Percentiles rank a stretch among this genome's conserved stretches.
Conservation (phyloP, 2,797 vertebrate species). For the Threskiornis aethiopicus region DNA sequence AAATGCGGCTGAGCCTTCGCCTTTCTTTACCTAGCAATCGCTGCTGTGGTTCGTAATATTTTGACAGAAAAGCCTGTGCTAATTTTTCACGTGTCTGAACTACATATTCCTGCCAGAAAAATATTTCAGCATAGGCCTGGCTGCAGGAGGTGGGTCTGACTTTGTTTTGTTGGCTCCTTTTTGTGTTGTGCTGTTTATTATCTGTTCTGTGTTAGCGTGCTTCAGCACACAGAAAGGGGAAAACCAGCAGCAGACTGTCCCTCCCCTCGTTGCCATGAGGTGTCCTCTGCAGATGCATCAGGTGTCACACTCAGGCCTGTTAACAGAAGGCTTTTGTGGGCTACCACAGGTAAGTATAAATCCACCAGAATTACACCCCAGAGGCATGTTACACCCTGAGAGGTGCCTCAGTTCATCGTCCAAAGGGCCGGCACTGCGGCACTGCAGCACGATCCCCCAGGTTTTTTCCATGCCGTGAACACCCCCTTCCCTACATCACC, state of each 20-base stretch:
- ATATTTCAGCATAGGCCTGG: neutral
- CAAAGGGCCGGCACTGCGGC: neutral
- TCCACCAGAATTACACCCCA: neutral
- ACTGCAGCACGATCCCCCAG: rapidly evolving
- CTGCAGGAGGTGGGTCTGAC: neutral
- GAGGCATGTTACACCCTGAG: rapidly evolving
- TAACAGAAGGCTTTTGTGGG: neutral
- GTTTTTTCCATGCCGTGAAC: neutral
- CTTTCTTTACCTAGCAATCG: neutral
- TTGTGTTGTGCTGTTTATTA: neutral
- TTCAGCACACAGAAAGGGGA: neutral
- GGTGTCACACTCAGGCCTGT: rapidly evolving
- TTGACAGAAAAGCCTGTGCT: neutral
- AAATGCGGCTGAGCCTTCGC: rapidly evolving
- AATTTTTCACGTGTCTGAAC: neutral
- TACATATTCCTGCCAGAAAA: neutral
- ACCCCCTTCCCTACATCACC: neutral
- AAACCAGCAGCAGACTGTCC: neutral
- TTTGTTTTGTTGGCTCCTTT: neutral
- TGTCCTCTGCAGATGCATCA: neutral
- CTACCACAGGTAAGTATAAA: neutral
- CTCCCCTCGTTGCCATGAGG: neutral
- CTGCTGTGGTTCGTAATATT: neutral
- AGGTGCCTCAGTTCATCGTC: neutral
- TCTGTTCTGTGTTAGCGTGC: neutral